Conservation (phyloP, 2,797 vertebrate genomes). For the Neostethus bicornis region DNA sequence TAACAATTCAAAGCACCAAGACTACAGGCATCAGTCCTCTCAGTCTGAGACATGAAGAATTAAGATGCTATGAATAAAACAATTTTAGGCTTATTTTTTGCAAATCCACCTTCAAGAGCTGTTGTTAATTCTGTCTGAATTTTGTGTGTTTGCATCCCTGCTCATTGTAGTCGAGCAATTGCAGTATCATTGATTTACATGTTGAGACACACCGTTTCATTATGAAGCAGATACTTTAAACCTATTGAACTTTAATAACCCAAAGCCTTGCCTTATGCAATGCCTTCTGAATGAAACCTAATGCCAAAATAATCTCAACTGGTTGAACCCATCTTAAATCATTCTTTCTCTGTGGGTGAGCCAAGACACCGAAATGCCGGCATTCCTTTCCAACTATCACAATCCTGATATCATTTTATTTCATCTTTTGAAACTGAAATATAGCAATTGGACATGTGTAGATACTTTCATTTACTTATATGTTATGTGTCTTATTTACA, state of each 20-base stretch:
- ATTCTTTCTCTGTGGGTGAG: background rate
- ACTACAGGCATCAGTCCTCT: conserved; percentile 47
- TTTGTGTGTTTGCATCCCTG: background rate
- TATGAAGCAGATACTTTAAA: background rate
- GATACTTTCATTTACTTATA: too few species aligned
- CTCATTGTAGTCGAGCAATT: background rate
- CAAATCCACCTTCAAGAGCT: conserved; percentile 15
- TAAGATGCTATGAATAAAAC: conserved; percentile 24
- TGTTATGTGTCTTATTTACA: too few species aligned
- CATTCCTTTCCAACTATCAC: too few species aligned
- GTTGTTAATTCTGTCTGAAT: background rate
- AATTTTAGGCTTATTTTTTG: too few species aligned
- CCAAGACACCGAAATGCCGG: conserved; percentile 5
- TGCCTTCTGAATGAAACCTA: background rate
- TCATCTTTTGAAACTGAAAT: too few species aligned
- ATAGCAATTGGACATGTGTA: too few species aligned
- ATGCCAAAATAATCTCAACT: background rate
- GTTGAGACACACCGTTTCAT: background rate
- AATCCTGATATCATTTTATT: too few species aligned
- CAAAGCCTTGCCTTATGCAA: background rate
- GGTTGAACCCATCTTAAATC: background rate
- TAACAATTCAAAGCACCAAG: conserved; percentile 55
- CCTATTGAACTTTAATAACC: background rate
- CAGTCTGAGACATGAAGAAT: conserved; percentile 18
- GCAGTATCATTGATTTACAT: background rate